Percentiles rank a stretch among this genome's conserved stretches.
These are phyloP conservation scores for Antechinus stuartii DNA, from an alignment of 2,113 vertebrate genomes.

Conservation along the genomic window DNA sequence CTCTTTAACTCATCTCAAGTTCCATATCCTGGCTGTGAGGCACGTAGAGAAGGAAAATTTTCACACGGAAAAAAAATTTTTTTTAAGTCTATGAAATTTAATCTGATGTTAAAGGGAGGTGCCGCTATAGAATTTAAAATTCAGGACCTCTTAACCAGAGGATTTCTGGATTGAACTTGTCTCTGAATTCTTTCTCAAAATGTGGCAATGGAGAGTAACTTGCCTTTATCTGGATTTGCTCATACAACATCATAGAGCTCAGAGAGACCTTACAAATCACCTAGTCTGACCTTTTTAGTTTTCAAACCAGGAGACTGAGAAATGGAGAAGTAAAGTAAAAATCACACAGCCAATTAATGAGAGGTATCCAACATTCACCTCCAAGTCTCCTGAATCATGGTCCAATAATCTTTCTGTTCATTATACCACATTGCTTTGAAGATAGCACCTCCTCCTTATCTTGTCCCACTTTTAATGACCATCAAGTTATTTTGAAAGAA, in stretches of 20 bases:
- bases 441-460: background rate
- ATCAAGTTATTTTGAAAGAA: background rate
- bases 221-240: fast-evolving
- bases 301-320: background rate
- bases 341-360: fast-evolving
- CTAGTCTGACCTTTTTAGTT: fast-evolving
- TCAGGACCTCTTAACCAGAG: background rate
- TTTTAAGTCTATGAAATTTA: background rate
- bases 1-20: background rate
- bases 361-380: background rate
- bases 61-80: background rate
- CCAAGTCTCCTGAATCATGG: fast-evolving
- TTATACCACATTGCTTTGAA: background rate
- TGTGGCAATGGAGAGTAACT: background rate
- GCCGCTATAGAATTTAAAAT: background rate
- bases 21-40: background rate
- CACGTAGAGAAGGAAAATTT: background rate
- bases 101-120: background rate
- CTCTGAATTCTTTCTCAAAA: background rate
- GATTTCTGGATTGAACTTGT: too few species aligned
- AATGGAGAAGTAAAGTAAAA: background rate
- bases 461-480: background rate
- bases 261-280: background rate
- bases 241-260: background rate
- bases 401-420: background rate